phyloP scores from a whole-genome alignment of 2,888 invertebrate species.

The Brenthis hecate region DNA sequence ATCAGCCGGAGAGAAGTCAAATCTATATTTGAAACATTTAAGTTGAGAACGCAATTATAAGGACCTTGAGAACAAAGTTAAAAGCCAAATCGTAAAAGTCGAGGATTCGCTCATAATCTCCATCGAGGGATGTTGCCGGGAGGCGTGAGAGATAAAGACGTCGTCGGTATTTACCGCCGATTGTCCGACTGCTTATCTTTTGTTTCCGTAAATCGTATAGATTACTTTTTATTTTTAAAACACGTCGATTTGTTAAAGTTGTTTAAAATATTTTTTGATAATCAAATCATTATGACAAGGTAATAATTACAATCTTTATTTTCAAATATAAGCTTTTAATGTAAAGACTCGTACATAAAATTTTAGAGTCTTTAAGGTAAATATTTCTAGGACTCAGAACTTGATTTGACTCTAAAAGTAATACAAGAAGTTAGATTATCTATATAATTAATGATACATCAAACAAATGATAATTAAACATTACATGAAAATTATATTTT shows the following conservation, averaged over 20 bases:
- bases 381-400: no score
- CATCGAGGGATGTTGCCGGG: constrained; percentile 27
- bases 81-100: constrained; percentile 27
- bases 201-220: constrained; percentile 21
- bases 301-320: not conserved
- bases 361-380: no score
- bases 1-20: not conserved
- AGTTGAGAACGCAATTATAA: not conserved
- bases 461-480: no score
- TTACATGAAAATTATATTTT: no score
- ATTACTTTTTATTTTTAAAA: constrained; percentile 5
- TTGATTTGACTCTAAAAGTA: no score
- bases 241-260: not conserved
- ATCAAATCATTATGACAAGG: not conserved
- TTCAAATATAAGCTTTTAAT: no score
- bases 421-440: no score
- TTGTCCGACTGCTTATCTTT: constrained; percentile 19
- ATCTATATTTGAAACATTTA: constrained; percentile 15
- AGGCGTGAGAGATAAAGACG: constrained; percentile 26
- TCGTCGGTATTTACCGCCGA: constrained; percentile 27
- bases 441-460: no score
- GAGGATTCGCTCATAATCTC: constrained; percentile 25
- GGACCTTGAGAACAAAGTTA: constrained; percentile 15
- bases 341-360: no score
- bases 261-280: not conserved